Base-by-base conservation (phyloP, 2,797 vertebrate species). In the Huso huso region DNA sequence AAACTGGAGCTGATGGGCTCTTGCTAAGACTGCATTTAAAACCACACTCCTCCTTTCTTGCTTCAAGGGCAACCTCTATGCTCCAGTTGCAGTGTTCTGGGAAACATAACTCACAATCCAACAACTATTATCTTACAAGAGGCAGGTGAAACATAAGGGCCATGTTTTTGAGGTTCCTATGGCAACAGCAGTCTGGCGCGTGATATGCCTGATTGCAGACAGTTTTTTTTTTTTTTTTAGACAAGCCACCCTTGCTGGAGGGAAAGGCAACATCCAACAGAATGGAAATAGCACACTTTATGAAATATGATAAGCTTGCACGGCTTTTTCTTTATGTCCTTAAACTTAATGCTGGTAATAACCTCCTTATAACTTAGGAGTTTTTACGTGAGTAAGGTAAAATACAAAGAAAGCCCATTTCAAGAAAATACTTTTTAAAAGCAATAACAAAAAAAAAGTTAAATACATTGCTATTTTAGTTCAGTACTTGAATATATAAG, bases 101-200 rank as follows among this genome's bases (percentile, higher is more conserved):
- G 55, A 58, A 58, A n/a, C 55, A 58, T 58, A 58, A 58, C 15
- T n/a, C 55, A 58, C 55, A 58, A 58, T 11, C 7, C 55, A 58
- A 58, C 11, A 7, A 58, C 55, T 58, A 58, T 58, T 58, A 58
- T 58, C 55, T 58, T 58, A 58, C 55, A 58, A 58, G 55, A 58
- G 55, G 55, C 12, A 58, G 15, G 11, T 58, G 12, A 11, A n/a
- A 58, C 15, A 58, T 58, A 58, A 58, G 15, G 55, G 12, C 10
- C 12, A 6, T 58, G 12, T n/a, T 58, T 58, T 58, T 7, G 12
- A 11, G 15, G 55, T 58, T 58, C 12, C 55, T n/a, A 58, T n/a
- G 55, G 55, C 55, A 58, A 58, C 55, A 11, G 12, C 11, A 58
- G 12, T 13, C 15, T n/a, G 7, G 7, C 6, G 55, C 12, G 55